Evolutionary conservation across 2,797 vertebrate genomes (phyloP), one percentile per base, ranked within the genome.

Genomic region (Acipenser transmontanus): DNA sequence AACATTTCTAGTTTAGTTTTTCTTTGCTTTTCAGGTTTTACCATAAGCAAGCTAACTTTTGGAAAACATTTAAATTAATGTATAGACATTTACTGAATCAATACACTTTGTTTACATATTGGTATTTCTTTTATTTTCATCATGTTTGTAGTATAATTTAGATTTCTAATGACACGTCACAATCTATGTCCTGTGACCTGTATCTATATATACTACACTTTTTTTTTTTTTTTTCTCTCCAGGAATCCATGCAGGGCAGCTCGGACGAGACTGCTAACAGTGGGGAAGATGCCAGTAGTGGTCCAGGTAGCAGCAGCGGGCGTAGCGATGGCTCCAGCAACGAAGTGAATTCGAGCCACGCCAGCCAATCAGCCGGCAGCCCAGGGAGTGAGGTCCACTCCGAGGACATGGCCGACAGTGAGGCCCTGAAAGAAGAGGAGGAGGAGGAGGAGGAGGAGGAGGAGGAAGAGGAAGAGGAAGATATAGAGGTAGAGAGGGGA

Each of bases 201-300:
- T 34, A 34, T 34, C 34, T 34, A 34, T 4, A 4, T 34, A 34
- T 34, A 34, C 34, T 34, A 34, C 20, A 34, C 3, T 34, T 34
- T 34, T 34, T 3, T 34, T 34, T 3, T 34, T 17, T 17, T 34
- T 63, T 34, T 17, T 17, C 7, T 62, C 6, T 1, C 50, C 70
- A 99, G 97, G 97, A 99, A 81, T 99, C 97, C 48, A 94, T 99
- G 94, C 97, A 98, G 82, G 97, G 96, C 78, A 98, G 96, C 84
- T 99, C 97, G 0, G 97, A 99, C 7, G 97, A 99, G 83, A 98
- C 97, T n/a, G 96, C 95, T 11, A 99, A 99, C 84, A 99, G 97
- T 8, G 95, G 92, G n/a, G 97, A 99, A 81, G 97, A 98, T 68
- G 95, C 94, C 80, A 98, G 95, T 82, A 98, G 95, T 2, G 94